These are phyloP conservation scores for Montipora cactus DNA, from an alignment of 64 coral and sea anemone genomes.

Conservation along the genomic window DNA sequence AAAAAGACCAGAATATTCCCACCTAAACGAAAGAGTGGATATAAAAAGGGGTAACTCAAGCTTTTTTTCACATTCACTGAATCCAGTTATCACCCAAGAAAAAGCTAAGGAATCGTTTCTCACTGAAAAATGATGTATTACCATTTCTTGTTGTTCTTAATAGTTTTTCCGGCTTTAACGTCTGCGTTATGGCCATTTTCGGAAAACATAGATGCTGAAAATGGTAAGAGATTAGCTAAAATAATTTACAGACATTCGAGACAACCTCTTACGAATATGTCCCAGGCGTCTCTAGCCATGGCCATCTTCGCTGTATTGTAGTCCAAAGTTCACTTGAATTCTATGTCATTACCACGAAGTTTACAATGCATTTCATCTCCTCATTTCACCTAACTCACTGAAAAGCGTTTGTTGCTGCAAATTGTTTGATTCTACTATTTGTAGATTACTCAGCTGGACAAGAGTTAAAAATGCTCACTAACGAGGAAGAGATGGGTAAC, in stretches of 20 bases:
- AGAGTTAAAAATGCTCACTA: not conserved
- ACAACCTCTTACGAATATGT: no score
- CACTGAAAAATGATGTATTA: not conserved
- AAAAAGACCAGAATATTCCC: not conserved
- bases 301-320: no score
- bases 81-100: not conserved
- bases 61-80: not conserved
- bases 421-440: not conserved
- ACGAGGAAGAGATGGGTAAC: not conserved
- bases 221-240: not conserved
- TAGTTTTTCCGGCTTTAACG: not conserved
- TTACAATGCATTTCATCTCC: no score
- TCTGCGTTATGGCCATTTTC: slow-evolving; percentile 42
- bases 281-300: no score
- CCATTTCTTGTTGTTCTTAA: not conserved
- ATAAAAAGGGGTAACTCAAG: not conserved
- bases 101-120: no score
- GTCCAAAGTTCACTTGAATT: no score
- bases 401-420: not conserved
- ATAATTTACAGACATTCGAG: no score
- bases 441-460: not conserved
- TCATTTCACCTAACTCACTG: not conserved
- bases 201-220: slow-evolving; percentile 2
- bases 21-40: not conserved
- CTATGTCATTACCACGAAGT: no score